Conservation (phyloP, 2,113 vertebrate genomes). For the Cacatua alba region DNA sequence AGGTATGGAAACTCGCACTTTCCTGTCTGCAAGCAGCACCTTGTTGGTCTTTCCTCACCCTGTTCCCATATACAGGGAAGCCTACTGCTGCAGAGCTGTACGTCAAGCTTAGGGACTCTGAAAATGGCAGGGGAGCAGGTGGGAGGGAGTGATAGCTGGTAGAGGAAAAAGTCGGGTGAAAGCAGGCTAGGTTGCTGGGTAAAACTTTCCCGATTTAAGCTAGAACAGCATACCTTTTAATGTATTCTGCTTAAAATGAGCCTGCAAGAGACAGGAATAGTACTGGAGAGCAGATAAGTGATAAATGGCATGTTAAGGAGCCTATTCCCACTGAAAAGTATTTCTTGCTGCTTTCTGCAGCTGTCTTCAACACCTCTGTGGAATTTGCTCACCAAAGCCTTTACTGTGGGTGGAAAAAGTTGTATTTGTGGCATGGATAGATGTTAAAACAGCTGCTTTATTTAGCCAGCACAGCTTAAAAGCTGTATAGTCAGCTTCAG, state of each 20-base stretch:
- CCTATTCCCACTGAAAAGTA: background rate
- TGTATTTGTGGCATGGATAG: background rate
- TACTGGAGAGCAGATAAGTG: background rate
- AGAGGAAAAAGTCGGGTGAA: background rate
- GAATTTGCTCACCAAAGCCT: background rate
- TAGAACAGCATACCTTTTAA: background rate
- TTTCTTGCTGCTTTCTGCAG: background rate
- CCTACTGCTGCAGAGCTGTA: background rate
- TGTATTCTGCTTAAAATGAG: background rate
- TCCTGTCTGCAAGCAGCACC: background rate
- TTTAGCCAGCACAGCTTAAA: background rate
- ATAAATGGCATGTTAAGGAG: background rate
- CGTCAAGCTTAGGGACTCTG: background rate
- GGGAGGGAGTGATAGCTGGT: background rate
- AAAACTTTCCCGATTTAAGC: background rate
- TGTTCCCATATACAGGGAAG: rapidly evolving
- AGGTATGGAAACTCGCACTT: rapidly evolving
- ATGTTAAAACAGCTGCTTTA: constrained; percentile 17
- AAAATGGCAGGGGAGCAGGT: background rate
- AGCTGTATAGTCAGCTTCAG: background rate
- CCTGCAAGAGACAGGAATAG: background rate
- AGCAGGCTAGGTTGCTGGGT: background rate
- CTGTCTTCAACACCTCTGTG: background rate
- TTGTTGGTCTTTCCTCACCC: background rate
- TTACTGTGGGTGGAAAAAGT: background rate